Conservation (phyloP, 2,113 vertebrate species). For the Melanotaenia duboulayi region DNA sequence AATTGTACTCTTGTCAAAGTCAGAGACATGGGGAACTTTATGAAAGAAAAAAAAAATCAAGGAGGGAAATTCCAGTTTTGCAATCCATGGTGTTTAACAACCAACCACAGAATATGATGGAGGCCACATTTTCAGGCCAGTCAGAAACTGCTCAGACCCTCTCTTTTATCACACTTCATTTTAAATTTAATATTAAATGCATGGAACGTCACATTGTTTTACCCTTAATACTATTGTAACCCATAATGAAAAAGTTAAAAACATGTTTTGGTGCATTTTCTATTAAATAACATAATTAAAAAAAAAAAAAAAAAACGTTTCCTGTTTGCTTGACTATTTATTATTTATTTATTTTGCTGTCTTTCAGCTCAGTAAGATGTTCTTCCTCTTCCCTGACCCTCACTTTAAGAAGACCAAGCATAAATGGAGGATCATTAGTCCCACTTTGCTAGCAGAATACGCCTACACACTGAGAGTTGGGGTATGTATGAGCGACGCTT, state of each 20-base stretch:
- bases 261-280: neutral
- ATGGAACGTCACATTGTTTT: neutral
- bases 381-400: conserved; percentile 85
- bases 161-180: neutral
- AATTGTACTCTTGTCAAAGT: conserved; percentile 46
- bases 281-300: neutral
- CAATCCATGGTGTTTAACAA: conserved; percentile 25
- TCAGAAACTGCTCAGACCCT: neutral
- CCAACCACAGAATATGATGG: conserved; percentile 21
- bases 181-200: neutral
- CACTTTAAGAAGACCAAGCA: conserved; percentile 97
- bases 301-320: no score
- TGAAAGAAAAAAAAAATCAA: neutral
- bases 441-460: conserved; percentile 90
- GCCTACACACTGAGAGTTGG: conserved; percentile 88
- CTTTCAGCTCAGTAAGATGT: conserved; percentile 79
- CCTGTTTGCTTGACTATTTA: neutral
- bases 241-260: neutral
- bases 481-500: conserved; percentile 76
- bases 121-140: conserved; percentile 6
- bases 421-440: conserved; percentile 95
- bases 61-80: conserved; percentile 67
- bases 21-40: conserved; percentile 46
- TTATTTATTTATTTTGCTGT: neutral
- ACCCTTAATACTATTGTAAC: neutral